Evolutionary conservation across 1,140 invertebrate species (phyloP).

Genomic region (Sinella curviseta): DNA sequence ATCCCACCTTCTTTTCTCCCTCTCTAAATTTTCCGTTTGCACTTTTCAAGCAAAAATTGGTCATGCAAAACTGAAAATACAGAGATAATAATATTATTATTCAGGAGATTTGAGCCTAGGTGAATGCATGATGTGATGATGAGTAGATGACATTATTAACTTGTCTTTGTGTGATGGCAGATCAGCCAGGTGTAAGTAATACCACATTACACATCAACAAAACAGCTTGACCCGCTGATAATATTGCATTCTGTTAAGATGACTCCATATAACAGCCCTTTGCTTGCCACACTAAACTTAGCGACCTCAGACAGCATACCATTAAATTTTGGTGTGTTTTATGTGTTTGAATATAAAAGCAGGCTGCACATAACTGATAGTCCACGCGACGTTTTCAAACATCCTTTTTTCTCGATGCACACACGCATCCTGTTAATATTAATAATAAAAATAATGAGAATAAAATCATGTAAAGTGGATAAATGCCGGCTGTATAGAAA

Average conservation of each 20-base stretch:
- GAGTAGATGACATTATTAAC: background rate
- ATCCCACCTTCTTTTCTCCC: background rate
- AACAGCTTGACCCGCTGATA: background rate
- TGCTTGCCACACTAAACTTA: background rate
- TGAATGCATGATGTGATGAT: background rate
- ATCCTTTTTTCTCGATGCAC: background rate
- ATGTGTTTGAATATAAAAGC: no score
- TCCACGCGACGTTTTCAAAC: background rate
- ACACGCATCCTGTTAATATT: background rate
- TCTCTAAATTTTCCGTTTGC: background rate
- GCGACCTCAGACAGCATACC: no score
- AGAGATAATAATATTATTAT: background rate
- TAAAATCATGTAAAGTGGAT: background rate
- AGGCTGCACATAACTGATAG: background rate
- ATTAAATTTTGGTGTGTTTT: background rate
- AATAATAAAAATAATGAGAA: background rate
- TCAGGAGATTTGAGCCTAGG: background rate
- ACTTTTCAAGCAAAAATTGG: constrained; percentile 2
- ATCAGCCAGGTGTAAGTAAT: no score
- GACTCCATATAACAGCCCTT: background rate
- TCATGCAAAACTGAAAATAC: background rate
- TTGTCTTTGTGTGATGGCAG: background rate
- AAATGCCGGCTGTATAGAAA: background rate
- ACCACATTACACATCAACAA: background rate
- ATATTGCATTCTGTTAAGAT: background rate